Evolutionary conservation across 2,888 invertebrate genomes (phyloP), one percentile per base, ranked within the genome.

Genomic region (Patella ulyssiponensis): DNA sequence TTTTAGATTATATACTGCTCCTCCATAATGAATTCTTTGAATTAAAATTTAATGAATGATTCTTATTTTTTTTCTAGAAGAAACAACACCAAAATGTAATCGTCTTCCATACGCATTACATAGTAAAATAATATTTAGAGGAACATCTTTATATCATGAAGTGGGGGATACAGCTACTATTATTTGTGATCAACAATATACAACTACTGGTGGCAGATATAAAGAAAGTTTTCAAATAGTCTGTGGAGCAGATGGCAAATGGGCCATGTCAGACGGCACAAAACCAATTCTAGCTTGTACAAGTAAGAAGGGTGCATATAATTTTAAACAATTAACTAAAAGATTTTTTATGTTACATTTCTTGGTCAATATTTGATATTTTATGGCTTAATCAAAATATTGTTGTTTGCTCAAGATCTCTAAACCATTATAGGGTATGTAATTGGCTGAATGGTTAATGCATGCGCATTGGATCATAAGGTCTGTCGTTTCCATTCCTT

Each of bases 131-230:
- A 81, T 52, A 76, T 79, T 58, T 77, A 69, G 33, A 76, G 77
- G 27, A 76, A 78, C 69, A 15, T 64, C 64, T 23, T 23, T 64
- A 23, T 64, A 23, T 14, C 64, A 64, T 23, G 77, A 78, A 73
- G 80, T 81, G 14, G 81, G 82, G 2, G 82, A 79, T 53, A 73
- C 72, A n/a, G 85, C 83, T 3, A 80, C 79, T 15, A 78, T 86
- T 12, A 70, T 78, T 27, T 86, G 86, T 78, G 78, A 80, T 20
- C 73, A 75, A n/a, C 84, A 82, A 69, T 84, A 80, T 71, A 77
- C 79, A 2, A 79, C 75, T 2, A 20, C 73, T 7, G 58, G 64
- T 27, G 44, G 23, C 1, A 33, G 33, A 14, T 73, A 74, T 53
- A 73, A 77, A 56, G 73, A 77, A 52, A 77, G 77, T 51, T 77